Evolutionary conservation across 2,797 vertebrate species (phyloP).

Genomic region (Aphelocoma californica): DNA sequence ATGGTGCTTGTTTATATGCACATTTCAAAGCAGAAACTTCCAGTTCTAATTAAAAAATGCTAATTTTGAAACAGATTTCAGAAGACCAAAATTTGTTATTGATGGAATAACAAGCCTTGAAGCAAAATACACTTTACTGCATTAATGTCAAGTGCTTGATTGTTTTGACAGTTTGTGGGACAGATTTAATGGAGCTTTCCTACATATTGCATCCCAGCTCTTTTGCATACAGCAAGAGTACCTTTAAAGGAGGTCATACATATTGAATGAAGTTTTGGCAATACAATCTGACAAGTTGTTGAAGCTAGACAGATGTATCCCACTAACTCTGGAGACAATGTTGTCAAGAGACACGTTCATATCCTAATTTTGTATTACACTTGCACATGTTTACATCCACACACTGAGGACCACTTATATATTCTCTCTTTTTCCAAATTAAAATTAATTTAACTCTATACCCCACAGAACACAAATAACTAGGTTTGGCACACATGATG

Average conservation of each 20-base stretch:
- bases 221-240: not conserved
- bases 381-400: constrained; percentile 43
- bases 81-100: not conserved
- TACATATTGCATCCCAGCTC: not conserved
- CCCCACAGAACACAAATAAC: not conserved
- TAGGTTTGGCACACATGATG: not conserved
- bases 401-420: constrained; percentile 14
- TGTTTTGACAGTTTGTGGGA: constrained; percentile 30
- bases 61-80: not conserved
- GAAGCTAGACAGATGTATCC: constrained; percentile 61
- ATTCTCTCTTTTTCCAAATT: not conserved
- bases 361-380: constrained; percentile 8
- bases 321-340: constrained; percentile 54
- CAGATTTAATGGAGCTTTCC: constrained; percentile 19
- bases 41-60: not conserved
- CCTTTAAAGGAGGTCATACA: constrained; percentile 5
- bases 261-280: constrained; percentile 50
- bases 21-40: not conserved
- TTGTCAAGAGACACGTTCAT: constrained; percentile 43
- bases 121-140: constrained; percentile 6
- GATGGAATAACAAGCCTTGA: not conserved
- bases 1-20: not conserved
- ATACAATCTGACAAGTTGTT: constrained; percentile 51
- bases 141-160: constrained; percentile 5
- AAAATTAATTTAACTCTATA: not conserved